Conservation (phyloP, 2,113 vertebrate genomes). For the Sciurus niger region DNA sequence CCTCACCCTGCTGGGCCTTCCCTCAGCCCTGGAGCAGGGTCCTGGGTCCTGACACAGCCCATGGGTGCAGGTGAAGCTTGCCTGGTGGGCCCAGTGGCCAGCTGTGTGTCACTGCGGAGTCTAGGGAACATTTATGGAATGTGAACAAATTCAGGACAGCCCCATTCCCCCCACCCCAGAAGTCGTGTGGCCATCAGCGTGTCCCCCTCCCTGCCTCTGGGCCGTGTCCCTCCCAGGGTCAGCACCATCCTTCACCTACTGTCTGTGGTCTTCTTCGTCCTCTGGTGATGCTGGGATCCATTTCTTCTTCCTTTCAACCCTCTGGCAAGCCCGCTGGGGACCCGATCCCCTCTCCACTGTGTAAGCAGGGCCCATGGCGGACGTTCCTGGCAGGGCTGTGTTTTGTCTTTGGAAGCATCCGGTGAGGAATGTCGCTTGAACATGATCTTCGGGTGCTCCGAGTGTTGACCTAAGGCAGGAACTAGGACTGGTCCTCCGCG, state of each 20-base stretch:
- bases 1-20: not conserved
- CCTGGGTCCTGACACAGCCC: rapidly evolving
- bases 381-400: rapidly evolving
- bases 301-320: rapidly evolving
- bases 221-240: not conserved
- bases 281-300: rapidly evolving
- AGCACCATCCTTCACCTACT: rapidly evolving
- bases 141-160: rapidly evolving
- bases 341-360: rapidly evolving
- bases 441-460: rapidly evolving
- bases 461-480: not conserved
- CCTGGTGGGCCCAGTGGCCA: rapidly evolving
- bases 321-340: too few species aligned
- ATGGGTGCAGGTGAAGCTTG: rapidly evolving
- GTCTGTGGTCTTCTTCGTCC: rapidly evolving
- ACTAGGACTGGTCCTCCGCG: not conserved
- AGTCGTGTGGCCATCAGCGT: not conserved
- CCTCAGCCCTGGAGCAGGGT: rapidly evolving
- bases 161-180: rapidly evolving
- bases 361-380: rapidly evolving
- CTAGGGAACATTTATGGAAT: rapidly evolving
- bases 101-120: rapidly evolving
- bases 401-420: not conserved
- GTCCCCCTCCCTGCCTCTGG: too few species aligned
- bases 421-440: rapidly evolving